Base-by-base conservation (phyloP, 2,113 vertebrate species). In the Callospermophilus lateralis region DNA sequence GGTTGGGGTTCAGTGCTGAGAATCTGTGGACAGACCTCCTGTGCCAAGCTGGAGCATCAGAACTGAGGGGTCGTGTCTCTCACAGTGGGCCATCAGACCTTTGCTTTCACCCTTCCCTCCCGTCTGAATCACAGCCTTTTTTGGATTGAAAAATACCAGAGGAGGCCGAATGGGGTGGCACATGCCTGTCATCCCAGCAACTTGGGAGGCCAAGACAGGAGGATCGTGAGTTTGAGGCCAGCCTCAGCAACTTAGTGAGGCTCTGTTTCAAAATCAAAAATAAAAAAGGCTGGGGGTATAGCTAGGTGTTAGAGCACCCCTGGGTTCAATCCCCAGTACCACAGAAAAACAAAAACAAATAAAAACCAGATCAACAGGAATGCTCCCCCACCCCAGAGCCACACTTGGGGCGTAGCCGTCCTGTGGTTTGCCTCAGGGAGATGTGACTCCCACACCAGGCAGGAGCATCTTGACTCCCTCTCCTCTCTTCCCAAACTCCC, bases 61-160 rank as follows among this genome's bases (percentile, higher is more conserved):
- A 70, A 53, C 34, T 30, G 15, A 65, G 22, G 67, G n/a, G 13
- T 30, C 24, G 1, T 26, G 4, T 55, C n/a, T 83, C 58, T 34
- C 84, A 42, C 15, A 26, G 42, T 39, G 48, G 34, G 17, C 73
- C 74, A 15, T 42, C 53, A 89, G 68, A 58, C 17, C 42, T 95
- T 83, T 67, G 48, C 68, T 92, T 32, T 34, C 26, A 58, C 45
- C 55, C 84, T 70, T 73, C 37, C 67, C 68, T 37, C 76, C 28
- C 51, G 72, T 39, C 28, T 6, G 3, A 61, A 80, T 32, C 34
- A 55, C 26, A 76, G 85, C 42, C 58, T 94, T 85, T 94, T 78
- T 65, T 73, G 53, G 76, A 70, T 34, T 84, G 76, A 81, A 92
- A 97, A 87, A 73, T 65, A 67, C 55, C n/a, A 80, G 37, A 37